Percentiles rank a stretch among this genome's conserved stretches.
Conservation (phyloP, 2,888 invertebrate species). For the Amphimallon solstitiale region DNA sequence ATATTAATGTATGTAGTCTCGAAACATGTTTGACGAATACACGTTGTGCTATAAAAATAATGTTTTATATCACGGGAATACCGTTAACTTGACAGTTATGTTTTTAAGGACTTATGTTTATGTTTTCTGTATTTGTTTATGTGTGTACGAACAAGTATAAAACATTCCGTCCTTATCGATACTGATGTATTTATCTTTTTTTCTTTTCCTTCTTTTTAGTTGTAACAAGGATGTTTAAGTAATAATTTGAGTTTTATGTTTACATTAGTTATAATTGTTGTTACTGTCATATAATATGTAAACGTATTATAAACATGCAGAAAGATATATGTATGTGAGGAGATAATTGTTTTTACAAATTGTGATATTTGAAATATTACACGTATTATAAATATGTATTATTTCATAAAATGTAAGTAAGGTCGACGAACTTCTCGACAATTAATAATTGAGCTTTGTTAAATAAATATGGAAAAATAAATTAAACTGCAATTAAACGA, state of each 20-base stretch:
- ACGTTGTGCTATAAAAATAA: conserved; percentile 30
- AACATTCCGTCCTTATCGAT: conserved; percentile 9
- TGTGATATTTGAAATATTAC: too few relatives aligned
- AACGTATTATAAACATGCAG: background rate
- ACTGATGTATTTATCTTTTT: conserved; percentile 3
- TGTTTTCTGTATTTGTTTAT: conserved; percentile 7
- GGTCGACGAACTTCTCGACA: too few relatives aligned
- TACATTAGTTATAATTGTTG: background rate
- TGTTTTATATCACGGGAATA: conserved; percentile 22
- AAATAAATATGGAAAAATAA: too few relatives aligned
- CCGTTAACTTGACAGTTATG: conserved; percentile 33
- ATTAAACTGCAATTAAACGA: too few relatives aligned
- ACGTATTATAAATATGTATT: too few relatives aligned
- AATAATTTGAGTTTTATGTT: conserved; percentile 3
- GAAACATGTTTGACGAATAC: conserved; percentile 27
- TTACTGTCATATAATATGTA: background rate
- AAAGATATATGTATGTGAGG: background rate
- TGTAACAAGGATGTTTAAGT: background rate
- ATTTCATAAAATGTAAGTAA: too few relatives aligned
- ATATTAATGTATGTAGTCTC: conserved; percentile 11
- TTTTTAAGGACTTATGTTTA: conserved; percentile 25
- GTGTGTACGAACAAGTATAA: background rate
- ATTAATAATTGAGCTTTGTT: too few relatives aligned
- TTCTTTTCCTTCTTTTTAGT: too few relatives aligned
- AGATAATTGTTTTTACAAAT: too few relatives aligned